These are phyloP conservation scores for Dasyornis broadbenti DNA, from an alignment of 2,113 vertebrate species.

Conservation along the genomic window DNA sequence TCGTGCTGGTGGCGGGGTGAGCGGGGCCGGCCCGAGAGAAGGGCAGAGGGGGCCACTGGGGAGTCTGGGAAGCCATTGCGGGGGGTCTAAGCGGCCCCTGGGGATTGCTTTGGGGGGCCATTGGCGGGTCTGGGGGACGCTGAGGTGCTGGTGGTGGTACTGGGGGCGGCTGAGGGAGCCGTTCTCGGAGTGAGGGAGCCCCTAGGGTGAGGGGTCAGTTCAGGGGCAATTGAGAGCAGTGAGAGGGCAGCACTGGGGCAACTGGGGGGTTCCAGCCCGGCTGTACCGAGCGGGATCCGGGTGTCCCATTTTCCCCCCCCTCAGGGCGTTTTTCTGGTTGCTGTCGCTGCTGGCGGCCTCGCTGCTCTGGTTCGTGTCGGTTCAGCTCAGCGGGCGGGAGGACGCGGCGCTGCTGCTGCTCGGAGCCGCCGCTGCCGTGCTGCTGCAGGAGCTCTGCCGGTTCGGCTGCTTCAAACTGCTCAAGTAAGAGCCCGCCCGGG, in stretches of 20 bases:
- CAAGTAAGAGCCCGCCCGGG: conserved; percentile 62
- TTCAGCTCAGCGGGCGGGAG: conserved; percentile 64
- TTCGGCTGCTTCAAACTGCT: conserved; percentile 77
- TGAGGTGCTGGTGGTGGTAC: too few species aligned
- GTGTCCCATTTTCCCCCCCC: rapidly evolving
- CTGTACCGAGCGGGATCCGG: rapidly evolving
- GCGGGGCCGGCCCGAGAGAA: neutral
- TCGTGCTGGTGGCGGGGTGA: neutral
- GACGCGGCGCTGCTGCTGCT: conserved; percentile 67
- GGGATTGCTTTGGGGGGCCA: neutral
- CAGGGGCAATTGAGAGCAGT: neutral
- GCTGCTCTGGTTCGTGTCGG: conserved; percentile 70
- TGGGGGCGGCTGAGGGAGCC: too few species aligned
- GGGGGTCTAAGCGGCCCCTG: too few species aligned
- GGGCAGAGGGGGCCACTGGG: neutral
- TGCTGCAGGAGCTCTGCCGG: conserved; percentile 74
- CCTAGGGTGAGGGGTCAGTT: too few species aligned
- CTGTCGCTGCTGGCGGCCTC: conserved; percentile 74
- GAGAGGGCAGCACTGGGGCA: neutral
- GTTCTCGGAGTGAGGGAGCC: neutral
- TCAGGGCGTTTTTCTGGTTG: conserved; percentile 78
- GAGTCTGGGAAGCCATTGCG: rapidly evolving
- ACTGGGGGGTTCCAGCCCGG: too few species aligned
- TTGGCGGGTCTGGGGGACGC: neutral
- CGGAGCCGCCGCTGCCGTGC: conserved; percentile 72